These are phyloP conservation scores for Argyrosomus regius DNA, from an alignment of 2,797 vertebrate species.

Conservation along the genomic window DNA sequence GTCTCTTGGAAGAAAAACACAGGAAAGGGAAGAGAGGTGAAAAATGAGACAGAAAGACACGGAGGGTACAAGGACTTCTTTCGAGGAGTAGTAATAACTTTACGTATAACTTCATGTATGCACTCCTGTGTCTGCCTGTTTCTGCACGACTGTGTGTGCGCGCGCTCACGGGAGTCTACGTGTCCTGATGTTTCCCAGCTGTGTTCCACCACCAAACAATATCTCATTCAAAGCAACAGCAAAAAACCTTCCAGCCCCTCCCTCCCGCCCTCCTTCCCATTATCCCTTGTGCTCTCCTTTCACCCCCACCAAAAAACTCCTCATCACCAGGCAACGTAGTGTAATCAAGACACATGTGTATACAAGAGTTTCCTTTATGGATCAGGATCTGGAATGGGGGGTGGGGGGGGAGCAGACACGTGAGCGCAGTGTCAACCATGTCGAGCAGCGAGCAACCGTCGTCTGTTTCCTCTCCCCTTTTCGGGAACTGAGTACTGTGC, in stretches of 20 bases:
- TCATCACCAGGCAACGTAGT: conserved; percentile 83
- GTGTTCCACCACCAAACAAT: conserved; percentile 87
- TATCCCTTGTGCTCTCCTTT: conserved; percentile 69
- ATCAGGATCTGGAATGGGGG: conserved; percentile 63
- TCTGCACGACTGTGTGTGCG: conserved; percentile 55
- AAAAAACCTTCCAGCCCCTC: conserved; percentile 58
- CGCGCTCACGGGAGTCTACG: conserved; percentile 66
- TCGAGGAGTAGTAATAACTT: conserved; percentile 57
- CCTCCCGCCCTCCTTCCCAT: conserved; percentile 59
- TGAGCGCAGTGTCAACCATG: conserved; percentile 69
- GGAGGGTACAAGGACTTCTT: conserved; percentile 40
- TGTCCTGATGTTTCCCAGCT: conserved; percentile 90
- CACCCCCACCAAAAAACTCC: conserved; percentile 65
- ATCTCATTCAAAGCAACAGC: conserved; percentile 87
- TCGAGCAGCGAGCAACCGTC: conserved; percentile 57
- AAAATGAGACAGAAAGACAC: conserved; percentile 51
- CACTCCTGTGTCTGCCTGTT: conserved; percentile 68
- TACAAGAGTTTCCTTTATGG: conserved; percentile 85
- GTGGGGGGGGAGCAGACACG: conserved; percentile 53
- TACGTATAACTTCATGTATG: conserved; percentile 56
- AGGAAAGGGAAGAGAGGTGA: conserved; percentile 33
- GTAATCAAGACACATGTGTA: conserved; percentile 85
- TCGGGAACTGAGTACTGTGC: conserved; percentile 59
- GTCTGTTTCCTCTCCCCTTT: conserved; percentile 72
- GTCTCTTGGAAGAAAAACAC: conserved; percentile 8